Conservation (phyloP, 2,888 invertebrate genomes). For the Cyclophora albipunctata region DNA sequence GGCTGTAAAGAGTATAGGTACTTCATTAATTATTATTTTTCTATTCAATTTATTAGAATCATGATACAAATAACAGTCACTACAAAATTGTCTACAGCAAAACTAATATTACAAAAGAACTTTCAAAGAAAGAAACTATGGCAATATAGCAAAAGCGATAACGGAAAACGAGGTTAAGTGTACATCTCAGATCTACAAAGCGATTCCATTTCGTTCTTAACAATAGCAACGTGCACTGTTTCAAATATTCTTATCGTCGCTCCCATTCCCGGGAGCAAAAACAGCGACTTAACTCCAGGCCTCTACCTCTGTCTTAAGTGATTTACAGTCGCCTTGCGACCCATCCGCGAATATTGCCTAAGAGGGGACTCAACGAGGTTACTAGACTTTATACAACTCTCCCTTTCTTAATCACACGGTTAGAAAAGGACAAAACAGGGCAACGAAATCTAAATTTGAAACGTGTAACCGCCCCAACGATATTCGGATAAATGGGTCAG, state of each 20-base stretch:
- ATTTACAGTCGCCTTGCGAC: constrained; percentile 64
- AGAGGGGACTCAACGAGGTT: constrained; percentile 39
- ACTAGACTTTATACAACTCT: constrained; percentile 38
- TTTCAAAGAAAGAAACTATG: too few relatives aligned
- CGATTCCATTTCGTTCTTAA: constrained; percentile 22
- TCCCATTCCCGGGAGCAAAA: constrained; percentile 52
- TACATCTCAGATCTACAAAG: constrained; percentile 7
- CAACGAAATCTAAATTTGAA: constrained; percentile 52
- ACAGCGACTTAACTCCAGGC: constrained; percentile 53
- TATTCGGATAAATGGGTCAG: constrained; percentile 72
- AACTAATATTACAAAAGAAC: too few relatives aligned
- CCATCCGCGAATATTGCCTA: constrained; percentile 30
- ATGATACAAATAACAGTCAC: too few relatives aligned
- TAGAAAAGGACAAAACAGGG: constrained; percentile 44
- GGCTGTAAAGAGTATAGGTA: too few relatives aligned
- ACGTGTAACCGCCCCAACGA: constrained; percentile 52
- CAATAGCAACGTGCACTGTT: constrained; percentile 40
- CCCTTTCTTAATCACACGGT: constrained; percentile 34
- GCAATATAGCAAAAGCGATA: not conserved
- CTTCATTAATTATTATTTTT: too few relatives aligned
- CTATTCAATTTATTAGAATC: too few relatives aligned
- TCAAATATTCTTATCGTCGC: constrained; percentile 54
- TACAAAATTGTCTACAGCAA: too few relatives aligned
- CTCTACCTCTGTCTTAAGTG: constrained; percentile 55
- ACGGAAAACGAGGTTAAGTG: constrained; percentile 12